Evolutionary conservation across 92 coral and sea anemone species (phyloP).

Genomic region (Pocillopora grandis): DNA sequence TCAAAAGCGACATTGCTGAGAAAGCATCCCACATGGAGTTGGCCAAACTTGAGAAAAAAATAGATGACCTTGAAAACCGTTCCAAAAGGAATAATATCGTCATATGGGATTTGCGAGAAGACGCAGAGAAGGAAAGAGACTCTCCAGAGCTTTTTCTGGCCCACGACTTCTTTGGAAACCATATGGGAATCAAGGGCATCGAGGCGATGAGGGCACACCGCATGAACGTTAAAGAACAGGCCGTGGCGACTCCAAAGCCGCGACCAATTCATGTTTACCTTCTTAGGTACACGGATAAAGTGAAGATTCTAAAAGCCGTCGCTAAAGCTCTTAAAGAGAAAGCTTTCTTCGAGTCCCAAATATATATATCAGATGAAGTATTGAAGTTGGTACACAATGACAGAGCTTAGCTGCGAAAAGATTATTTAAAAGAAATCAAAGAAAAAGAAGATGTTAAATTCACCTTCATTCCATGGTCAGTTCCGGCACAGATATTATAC

Average conservation of each 20-base stretch:
- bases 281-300: too few relatives aligned
- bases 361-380: too few relatives aligned
- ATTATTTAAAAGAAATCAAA: too few relatives aligned
- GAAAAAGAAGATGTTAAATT: too few relatives aligned
- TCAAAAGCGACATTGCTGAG: neutral
- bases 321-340: too few relatives aligned
- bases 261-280: too few relatives aligned
- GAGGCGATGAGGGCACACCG: conserved; percentile 10
- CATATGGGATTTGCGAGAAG: conserved; percentile 19
- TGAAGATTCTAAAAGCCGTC: too few relatives aligned
- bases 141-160: neutral
- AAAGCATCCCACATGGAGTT: conserved; percentile 2
- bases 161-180: conserved; percentile 13
- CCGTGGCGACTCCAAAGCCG: neutral
- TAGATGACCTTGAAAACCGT: conserved; percentile 22
- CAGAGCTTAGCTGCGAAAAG: too few relatives aligned
- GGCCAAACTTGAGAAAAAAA: conserved; percentile 15
- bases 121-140: neutral
- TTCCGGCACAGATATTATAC: too few relatives aligned
- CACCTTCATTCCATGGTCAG: too few relatives aligned
- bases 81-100: conserved; percentile 20
- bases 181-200: neutral
- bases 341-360: too few relatives aligned
- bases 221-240: neutral
- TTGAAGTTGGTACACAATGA: too few relatives aligned